Base-by-base conservation (phyloP, 35 echinoderm and acorn worm species). In the Stichopus chloronotus region DNA sequence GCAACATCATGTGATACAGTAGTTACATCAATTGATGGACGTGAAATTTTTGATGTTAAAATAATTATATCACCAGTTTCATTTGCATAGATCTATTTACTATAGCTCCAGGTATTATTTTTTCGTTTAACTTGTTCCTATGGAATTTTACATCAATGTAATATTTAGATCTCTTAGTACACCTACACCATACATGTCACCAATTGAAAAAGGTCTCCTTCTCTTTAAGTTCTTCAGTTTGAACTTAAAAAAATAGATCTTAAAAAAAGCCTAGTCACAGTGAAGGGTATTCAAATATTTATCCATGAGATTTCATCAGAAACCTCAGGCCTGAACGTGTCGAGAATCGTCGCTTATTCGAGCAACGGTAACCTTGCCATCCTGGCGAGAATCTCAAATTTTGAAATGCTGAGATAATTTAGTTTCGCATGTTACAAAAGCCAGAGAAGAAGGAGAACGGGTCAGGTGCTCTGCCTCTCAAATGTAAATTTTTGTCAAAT, bases 241-340 rank as follows among this genome's bases (percentile, higher is more conserved):
- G 11, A 65, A 65, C 61, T 63, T 16, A 65, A 10, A 43, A 14
- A 65, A 14, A 54, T 81, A 21, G 12, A 81, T 10, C 53, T 54
- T 43, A 10, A 81, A 25, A 81, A 14, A 25, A 74, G 12, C 23
- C 53, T 12, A 81, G 23, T 12, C 78, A 81, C 23, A 43, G 11
- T 43, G 78, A 81, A 81, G 10, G 12, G 53, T 25, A 12, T 25
- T 54, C 23, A 43, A 12, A 54, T 81, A 43, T 25, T 54, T 81
- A 81, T 54, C 23, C 78, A 81, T 43, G 22, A 43, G 23, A 81
- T 81, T 81, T 17, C 78, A 20, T 43, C 23, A 74, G 23, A 54
- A 81, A 81, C 13, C 78, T 43, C 78, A 11, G 22, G 78, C 23
- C 78, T 81, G 22, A 81, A 81, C 23, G 78, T 81, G 78, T 81